Conservation (phyloP, 2,888 invertebrate species). For the Drosophila anomelani region DNA sequence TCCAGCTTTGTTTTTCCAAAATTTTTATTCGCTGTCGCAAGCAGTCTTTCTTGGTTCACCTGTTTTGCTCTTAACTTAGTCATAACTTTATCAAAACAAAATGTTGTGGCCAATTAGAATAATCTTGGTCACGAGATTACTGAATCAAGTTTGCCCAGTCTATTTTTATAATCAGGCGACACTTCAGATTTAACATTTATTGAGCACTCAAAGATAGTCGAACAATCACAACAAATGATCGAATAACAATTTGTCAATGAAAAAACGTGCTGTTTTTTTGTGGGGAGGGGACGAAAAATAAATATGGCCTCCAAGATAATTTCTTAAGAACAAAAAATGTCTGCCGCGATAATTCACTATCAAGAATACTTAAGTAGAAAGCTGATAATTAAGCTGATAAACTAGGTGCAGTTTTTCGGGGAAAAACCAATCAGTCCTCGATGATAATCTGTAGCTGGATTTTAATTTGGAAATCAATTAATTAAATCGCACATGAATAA, state of each 20-base stretch:
- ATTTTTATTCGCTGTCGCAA: not conserved
- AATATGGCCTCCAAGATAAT: not conserved
- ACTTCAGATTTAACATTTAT: constrained; percentile 13
- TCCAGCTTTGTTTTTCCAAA: not conserved
- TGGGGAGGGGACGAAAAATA: not conserved
- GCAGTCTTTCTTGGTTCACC: constrained; percentile 4
- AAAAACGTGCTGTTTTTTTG: not conserved
- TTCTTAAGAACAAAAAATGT: constrained; percentile 6
- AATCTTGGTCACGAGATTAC: constrained; percentile 17
- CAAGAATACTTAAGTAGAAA: constrained; percentile 2
- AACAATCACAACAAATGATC: not conserved
- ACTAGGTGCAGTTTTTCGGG: not conserved
- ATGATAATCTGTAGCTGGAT: not conserved
- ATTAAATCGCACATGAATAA: not conserved
- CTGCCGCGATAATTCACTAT: not conserved
- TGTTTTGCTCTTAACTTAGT: not conserved
- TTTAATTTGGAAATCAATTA: not conserved
- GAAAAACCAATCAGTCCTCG: not conserved
- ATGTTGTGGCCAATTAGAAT: not conserved
- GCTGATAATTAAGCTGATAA: constrained; percentile 1
- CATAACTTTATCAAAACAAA: constrained; percentile 2
- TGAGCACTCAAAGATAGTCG: constrained; percentile 6
- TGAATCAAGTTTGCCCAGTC: not conserved
- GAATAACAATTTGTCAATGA: constrained; percentile 5
- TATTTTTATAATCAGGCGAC: not conserved